Evolutionary conservation across 2,113 vertebrate genomes (phyloP).

Genomic region (Pluvianellus socialis): DNA sequence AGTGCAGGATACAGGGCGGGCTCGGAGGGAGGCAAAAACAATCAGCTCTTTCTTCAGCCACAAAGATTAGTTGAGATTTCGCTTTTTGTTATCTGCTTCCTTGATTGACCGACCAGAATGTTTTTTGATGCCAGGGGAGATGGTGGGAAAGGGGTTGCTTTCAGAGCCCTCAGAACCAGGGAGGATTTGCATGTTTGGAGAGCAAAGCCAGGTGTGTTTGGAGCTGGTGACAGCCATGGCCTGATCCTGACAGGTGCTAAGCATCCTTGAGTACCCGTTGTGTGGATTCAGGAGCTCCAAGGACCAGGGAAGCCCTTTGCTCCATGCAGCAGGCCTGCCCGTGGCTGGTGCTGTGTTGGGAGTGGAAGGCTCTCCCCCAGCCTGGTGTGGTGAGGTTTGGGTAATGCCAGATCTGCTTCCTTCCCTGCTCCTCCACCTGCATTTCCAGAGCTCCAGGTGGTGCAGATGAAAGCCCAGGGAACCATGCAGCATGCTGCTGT

Average conservation of each 20-base stretch:
- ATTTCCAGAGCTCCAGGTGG: neutral
- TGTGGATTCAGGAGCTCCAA: neutral
- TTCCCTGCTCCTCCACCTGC: neutral
- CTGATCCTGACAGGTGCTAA: neutral
- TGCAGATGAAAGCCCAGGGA: neutral
- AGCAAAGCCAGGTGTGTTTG: neutral
- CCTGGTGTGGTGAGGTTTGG: neutral
- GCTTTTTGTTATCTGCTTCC: conserved; percentile 24
- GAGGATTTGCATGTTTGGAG: conserved; percentile 1
- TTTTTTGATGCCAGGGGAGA: neutral
- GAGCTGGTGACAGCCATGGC: neutral
- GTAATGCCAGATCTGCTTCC: neutral
- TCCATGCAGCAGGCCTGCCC: neutral
- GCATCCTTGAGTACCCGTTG: neutral
- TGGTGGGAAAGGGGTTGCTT: neutral
- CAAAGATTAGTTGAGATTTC: conserved; percentile 35
- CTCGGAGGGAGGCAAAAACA: neutral
- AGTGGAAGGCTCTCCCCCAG: neutral
- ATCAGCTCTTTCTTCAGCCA: conserved; percentile 37
- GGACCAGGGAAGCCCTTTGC: neutral
- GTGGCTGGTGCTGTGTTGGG: neutral
- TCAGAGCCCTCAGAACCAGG: neutral
- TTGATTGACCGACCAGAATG: neutral
- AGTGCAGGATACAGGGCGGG: neutral
- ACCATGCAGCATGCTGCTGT: neutral